Percentiles rank a stretch among this genome's conserved stretches.
phyloP scores from a whole-genome alignment of 2,113 vertebrate species.

The Eptesicus fuscus region DNA sequence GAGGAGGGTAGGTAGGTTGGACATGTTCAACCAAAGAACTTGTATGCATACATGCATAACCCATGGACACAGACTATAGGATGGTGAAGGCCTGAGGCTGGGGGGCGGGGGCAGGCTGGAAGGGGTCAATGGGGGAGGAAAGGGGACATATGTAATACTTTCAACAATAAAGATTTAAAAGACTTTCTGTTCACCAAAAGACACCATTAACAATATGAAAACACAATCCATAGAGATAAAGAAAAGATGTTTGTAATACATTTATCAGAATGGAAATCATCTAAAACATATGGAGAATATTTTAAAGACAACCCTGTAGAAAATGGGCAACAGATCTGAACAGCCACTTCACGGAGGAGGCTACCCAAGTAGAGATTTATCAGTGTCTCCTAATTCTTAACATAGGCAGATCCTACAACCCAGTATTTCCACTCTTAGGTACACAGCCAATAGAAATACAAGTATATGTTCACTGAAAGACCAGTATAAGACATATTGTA shows the following conservation, averaged over 20 bases:
- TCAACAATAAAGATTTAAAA: too few species aligned
- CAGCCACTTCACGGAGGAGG: background rate
- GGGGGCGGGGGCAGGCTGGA: too few species aligned
- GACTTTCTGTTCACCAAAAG: slow-evolving; percentile 24
- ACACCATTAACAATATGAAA: background rate
- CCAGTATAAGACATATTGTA: background rate
- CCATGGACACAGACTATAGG: too few species aligned
- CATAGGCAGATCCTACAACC: background rate
- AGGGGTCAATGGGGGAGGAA: too few species aligned
- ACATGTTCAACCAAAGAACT: too few species aligned
- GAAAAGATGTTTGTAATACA: background rate
- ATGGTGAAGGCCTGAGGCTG: too few species aligned
- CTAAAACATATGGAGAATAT: background rate
- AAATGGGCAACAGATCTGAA: background rate
- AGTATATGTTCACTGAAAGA: background rate
- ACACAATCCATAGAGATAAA: background rate
- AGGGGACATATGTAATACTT: too few species aligned
- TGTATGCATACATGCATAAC: too few species aligned
- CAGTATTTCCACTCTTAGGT: background rate
- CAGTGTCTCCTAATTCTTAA: background rate
- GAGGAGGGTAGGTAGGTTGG: too few species aligned
- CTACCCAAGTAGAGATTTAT: background rate
- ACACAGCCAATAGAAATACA: background rate
- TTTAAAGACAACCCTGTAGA: background rate
- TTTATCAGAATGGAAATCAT: background rate